Percentiles rank a stretch among this genome's conserved stretches.
phyloP scores from a whole-genome alignment of 2,888 invertebrate genomes.

The Himalopsyche anomala region DNA sequence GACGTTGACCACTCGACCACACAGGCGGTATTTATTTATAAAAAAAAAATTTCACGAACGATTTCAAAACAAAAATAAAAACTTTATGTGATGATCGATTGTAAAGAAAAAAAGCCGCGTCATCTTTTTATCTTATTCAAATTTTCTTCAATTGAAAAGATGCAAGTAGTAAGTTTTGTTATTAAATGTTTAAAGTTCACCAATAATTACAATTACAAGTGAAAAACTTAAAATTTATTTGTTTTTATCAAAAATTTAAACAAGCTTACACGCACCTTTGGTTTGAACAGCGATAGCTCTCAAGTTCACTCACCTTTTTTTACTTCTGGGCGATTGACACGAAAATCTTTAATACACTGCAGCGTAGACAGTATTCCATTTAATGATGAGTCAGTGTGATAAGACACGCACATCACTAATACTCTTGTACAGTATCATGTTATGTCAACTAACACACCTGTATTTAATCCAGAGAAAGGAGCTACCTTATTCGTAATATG shows the following conservation, averaged over 20 bases:
- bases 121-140: no score
- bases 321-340: constrained; percentile 7
- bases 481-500: no score
- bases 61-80: no score
- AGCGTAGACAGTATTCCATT: constrained; percentile 45
- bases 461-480: no score
- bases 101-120: no score
- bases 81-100: no score
- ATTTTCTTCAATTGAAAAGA: no score
- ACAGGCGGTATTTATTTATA: no score
- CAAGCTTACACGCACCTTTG: background rate
- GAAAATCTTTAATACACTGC: constrained; percentile 40
- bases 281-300: background rate
- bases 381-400: constrained; percentile 54
- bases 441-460: no score
- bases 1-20: no score
- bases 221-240: background rate
- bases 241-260: background rate
- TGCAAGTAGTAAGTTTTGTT: background rate
- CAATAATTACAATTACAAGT: background rate
- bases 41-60: no score
- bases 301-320: constrained; percentile 36
- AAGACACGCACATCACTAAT: constrained; percentile 51
- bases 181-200: background rate
- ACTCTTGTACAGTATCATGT: background rate